A percentile compares a stretch with the other conserved stretches of the same genome.
phyloP scores from a whole-genome alignment of 2,888 invertebrate species.

The Suillia variegata region DNA sequence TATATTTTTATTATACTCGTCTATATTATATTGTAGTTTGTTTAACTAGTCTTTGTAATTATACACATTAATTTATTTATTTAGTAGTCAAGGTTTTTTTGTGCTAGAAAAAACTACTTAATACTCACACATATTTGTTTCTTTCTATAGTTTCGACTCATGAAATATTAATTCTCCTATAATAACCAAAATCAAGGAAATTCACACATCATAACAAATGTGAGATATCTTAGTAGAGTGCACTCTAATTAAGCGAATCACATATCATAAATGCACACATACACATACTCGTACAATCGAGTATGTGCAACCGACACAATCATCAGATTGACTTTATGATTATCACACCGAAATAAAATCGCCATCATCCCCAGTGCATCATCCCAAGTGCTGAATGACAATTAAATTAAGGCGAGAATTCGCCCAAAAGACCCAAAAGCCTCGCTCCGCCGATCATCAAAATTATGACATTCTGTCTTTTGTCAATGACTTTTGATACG shows the following conservation, averaged over 20 bases:
- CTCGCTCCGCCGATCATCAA: constrained; percentile 6
- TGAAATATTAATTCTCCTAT: too few relatives aligned
- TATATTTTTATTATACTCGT: too few relatives aligned
- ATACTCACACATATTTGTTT: too few relatives aligned
- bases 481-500: constrained; percentile 36
- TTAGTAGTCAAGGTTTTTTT: too few relatives aligned
- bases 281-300: too few relatives aligned
- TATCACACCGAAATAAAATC: constrained; percentile 36
- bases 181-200: too few relatives aligned
- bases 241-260: background rate
- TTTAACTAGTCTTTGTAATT: too few relatives aligned
- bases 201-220: constrained; percentile 1
- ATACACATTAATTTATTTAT: too few relatives aligned
- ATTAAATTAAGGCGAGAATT: constrained; percentile 19
- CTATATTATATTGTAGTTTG: too few relatives aligned
- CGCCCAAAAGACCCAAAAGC: background rate
- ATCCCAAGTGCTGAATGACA: constrained; percentile 18
- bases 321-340: constrained; percentile 1
- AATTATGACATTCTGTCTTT: constrained; percentile 24
- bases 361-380: background rate
- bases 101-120: too few relatives aligned
- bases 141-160: too few relatives aligned
- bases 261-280: background rate
- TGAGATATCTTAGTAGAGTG: background rate
- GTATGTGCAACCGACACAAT: background rate